Conservation (phyloP, 2,797 vertebrate genomes). For the Saxicola maurus region DNA sequence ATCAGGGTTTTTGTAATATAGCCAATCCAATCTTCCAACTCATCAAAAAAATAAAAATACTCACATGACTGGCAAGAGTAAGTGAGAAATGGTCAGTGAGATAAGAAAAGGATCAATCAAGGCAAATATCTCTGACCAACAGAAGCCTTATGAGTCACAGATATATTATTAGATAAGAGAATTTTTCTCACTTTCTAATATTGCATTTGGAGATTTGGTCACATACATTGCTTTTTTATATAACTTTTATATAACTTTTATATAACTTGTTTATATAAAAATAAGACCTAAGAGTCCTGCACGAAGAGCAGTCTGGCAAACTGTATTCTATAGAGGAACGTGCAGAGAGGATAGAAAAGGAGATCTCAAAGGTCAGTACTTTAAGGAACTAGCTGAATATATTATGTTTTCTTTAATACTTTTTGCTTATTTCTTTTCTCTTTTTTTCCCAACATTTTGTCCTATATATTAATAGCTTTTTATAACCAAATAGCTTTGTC, state of each 20-base stretch:
- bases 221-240: not conserved
- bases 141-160: not conserved
- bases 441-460: not conserved
- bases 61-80: not conserved
- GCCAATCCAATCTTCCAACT: not conserved
- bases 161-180: not conserved
- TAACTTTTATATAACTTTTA: too few species aligned
- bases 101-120: conserved; percentile 7
- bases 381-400: not conserved
- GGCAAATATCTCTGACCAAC: not conserved
- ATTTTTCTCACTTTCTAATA: not conserved
- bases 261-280: not conserved
- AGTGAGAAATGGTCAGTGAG: conserved; percentile 27
- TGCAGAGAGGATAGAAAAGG: not conserved
- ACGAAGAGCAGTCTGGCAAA: not conserved
- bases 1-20: conserved; percentile 7
- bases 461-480: not conserved
- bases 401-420: not conserved
- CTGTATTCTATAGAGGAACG: not conserved
- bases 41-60: not conserved
- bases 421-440: not conserved
- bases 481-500: not conserved
- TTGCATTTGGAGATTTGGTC: not conserved
- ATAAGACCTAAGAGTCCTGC: not conserved
- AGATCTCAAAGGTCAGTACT: not conserved